These are phyloP conservation scores for Endomychus coccineus DNA, from an alignment of 2,888 invertebrate species.

Conservation along the genomic window DNA sequence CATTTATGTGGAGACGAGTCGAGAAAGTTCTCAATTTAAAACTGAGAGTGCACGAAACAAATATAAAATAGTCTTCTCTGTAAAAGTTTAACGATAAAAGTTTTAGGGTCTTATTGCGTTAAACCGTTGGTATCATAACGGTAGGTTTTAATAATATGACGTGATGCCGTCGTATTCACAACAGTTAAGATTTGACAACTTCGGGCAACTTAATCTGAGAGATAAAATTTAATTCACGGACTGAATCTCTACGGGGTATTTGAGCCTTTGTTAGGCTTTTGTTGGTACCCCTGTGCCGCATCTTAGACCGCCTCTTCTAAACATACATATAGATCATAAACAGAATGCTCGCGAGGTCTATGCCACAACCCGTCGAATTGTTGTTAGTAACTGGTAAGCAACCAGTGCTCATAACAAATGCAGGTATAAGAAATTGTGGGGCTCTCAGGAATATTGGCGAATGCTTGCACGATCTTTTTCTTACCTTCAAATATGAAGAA, in stretches of 20 bases:
- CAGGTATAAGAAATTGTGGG: no score
- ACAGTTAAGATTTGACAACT: conserved; percentile 6
- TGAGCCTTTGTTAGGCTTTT: conserved; percentile 5
- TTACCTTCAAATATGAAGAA: no score
- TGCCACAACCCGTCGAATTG: no score
- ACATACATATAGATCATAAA: no score
- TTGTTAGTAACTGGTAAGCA: no score
- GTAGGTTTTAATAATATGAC: conserved; percentile 6
- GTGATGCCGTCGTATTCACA: conserved; percentile 1
- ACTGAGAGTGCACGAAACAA: conserved; percentile 3
- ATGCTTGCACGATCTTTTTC: no score
- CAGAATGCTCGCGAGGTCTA: no score
- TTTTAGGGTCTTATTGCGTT: conserved; percentile 3
- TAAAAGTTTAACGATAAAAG: conserved; percentile 12
- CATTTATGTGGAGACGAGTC: no score
- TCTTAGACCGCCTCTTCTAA: not conserved
- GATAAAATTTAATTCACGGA: not conserved
- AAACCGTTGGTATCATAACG: conserved; percentile 3
- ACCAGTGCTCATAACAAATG: no score
- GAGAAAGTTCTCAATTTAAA: no score
- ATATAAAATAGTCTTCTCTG: conserved; percentile 9
- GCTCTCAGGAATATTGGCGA: no score
- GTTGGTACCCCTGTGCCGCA: conserved; percentile 3
- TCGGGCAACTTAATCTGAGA: conserved; percentile 2
- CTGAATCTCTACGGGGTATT: not conserved